Evolutionary conservation across 2,888 invertebrate species (phyloP).

Genomic region (Desoria tigrina): DNA sequence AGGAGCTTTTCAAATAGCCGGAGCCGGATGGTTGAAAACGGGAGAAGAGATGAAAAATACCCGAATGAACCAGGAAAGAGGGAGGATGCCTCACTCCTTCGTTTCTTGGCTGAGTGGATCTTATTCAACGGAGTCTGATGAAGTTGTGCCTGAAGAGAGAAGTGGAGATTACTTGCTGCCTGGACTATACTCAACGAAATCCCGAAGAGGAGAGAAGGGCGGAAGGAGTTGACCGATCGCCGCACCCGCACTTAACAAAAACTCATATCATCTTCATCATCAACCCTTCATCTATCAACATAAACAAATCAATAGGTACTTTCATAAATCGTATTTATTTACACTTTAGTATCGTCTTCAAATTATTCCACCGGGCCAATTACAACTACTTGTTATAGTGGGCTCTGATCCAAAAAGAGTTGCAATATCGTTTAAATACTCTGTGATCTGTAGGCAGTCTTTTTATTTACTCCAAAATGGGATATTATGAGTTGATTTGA

Average conservation of each 20-base stretch:
- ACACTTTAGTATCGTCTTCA: no score
- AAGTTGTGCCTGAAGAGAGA: constrained; percentile 7
- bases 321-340: not conserved
- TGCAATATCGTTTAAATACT: no score
- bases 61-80: constrained; percentile 14
- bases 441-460: no score
- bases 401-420: no score
- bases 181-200: not conserved
- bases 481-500: no score
- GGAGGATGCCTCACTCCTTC: constrained; percentile 12
- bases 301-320: constrained; percentile 26
- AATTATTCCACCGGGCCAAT: no score
- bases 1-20: not conserved
- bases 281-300: constrained; percentile 23
- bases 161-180: constrained; percentile 14
- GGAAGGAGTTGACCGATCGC: constrained; percentile 50
- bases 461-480: no score
- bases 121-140: constrained; percentile 18
- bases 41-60: constrained; percentile 19
- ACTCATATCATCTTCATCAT: constrained; percentile 41
- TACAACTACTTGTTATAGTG: no score
- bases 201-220: constrained; percentile 40
- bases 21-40: constrained; percentile 5
- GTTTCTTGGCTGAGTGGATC: constrained; percentile 11
- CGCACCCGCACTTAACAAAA: constrained; percentile 51